These are phyloP conservation scores for Darevskia mixta DNA, from an alignment of 2,797 vertebrate species.

Conservation along the genomic window DNA sequence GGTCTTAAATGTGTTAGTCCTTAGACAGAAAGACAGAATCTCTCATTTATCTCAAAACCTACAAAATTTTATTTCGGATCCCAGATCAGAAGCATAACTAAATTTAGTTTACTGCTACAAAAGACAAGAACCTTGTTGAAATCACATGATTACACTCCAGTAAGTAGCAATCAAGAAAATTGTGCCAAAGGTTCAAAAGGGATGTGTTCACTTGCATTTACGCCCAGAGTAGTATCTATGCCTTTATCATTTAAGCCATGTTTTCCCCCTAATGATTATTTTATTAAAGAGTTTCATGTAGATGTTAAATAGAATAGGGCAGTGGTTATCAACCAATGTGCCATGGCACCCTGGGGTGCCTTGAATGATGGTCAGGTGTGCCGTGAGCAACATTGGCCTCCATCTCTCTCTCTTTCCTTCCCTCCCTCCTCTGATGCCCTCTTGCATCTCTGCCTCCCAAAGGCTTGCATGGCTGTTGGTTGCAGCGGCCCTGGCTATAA, in stretches of 20 bases:
- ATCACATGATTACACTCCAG: neutral
- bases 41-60: neutral
- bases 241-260: neutral
- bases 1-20: neutral
- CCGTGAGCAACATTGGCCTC: too few species aligned
- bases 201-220: neutral
- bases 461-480: too few species aligned
- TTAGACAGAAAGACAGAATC: neutral
- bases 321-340: too few species aligned
- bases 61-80: neutral
- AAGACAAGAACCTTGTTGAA: neutral
- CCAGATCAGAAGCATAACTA: neutral
- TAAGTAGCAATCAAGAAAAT: neutral
- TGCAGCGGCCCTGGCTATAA: too few species aligned
- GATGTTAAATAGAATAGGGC: neutral
- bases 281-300: neutral
- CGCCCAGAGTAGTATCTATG: neutral
- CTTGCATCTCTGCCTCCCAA: too few species aligned
- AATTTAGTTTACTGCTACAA: neutral
- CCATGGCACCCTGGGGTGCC: too few species aligned
- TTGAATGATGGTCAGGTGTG: too few species aligned
- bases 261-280: neutral
- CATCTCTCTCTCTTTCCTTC: too few species aligned
- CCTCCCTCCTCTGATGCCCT: too few species aligned
- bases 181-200: neutral